Percentiles rank a stretch among this genome's conserved stretches.
Conservation (phyloP, 2,888 invertebrate species). For the Drosophila pegasa region DNA sequence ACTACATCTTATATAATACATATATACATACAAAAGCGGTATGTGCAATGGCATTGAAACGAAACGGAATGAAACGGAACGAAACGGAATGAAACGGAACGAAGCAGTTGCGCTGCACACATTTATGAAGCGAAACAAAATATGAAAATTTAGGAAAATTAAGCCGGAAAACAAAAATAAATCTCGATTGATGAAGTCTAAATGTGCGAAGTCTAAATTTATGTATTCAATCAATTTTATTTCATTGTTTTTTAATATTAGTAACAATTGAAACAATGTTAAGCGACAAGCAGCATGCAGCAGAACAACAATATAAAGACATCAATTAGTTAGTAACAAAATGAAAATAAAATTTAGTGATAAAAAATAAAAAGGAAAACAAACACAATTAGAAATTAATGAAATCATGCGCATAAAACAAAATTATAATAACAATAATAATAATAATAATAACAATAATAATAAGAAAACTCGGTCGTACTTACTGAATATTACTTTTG, state of each 20-base stretch:
- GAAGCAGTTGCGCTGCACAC: constrained; percentile 10
- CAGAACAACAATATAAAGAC: neutral
- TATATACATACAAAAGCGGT: constrained; percentile 17
- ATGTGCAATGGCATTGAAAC: constrained; percentile 29
- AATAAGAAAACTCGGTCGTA: constrained; percentile 56
- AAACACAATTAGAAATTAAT: constrained; percentile 16
- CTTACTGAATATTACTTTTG: constrained; percentile 68
- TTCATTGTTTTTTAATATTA: neutral
- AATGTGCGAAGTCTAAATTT: constrained; percentile 27
- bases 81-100: constrained; percentile 14
- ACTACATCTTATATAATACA: constrained; percentile 8
- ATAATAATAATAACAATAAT: constrained; percentile 40
- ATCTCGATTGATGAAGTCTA: constrained; percentile 49
- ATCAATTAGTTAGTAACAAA: constrained; percentile 7
- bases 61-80: constrained; percentile 23
- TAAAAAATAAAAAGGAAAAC: neutral
- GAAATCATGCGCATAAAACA: constrained; percentile 8
- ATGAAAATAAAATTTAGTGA: constrained; percentile 12
- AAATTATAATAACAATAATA: constrained; percentile 21
- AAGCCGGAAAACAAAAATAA: constrained; percentile 27
- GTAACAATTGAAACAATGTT: constrained; percentile 15
- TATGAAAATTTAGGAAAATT: neutral
- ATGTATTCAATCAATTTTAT: neutral
- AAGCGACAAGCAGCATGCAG: constrained; percentile 30
- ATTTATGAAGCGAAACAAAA: constrained; percentile 1